Conservation (phyloP, 2,797 vertebrate species). For the Cottoperca gobio region DNA sequence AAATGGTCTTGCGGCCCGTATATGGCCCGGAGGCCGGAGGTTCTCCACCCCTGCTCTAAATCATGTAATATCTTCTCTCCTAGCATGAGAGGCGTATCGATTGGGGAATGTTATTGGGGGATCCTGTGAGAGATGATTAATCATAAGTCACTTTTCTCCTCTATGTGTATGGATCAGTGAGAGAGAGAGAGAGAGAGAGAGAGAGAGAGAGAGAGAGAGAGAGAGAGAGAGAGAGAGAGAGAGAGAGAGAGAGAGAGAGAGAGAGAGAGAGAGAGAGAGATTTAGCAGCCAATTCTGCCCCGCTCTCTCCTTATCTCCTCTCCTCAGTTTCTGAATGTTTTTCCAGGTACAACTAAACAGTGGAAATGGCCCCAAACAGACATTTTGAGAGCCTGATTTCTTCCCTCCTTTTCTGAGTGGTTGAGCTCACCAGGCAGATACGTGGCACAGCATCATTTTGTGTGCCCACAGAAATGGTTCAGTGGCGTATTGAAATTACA, state of each 20-base stretch:
- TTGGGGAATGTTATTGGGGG: slow-evolving; percentile 51
- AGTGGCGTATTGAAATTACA: slow-evolving; percentile 64
- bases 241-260: slow-evolving; percentile 29
- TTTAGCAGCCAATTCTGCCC: slow-evolving; percentile 47
- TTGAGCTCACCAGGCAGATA: slow-evolving; percentile 37
- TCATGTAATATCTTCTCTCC: too few relatives aligned
- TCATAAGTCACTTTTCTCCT: slow-evolving; percentile 65
- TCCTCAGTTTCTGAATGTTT: slow-evolving; percentile 37
- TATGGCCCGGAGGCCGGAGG: too few relatives aligned
- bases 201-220: slow-evolving; percentile 21
- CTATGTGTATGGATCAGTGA: slow-evolving; percentile 46
- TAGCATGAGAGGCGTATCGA: slow-evolving; percentile 57
- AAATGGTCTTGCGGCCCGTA: too few relatives aligned
- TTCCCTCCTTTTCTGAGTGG: slow-evolving; percentile 26
- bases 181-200: slow-evolving; percentile 42
- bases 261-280: too few relatives aligned
- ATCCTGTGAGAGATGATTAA: slow-evolving; percentile 68
- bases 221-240: too few relatives aligned
- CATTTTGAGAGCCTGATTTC: slow-evolving; percentile 35
- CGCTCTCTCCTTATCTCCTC: slow-evolving; percentile 38
- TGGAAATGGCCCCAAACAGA: slow-evolving; percentile 33
- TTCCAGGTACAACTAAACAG: slow-evolving; percentile 43
- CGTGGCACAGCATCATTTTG: slow-evolving; percentile 40
- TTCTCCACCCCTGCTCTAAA: too few relatives aligned
- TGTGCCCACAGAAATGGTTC: slow-evolving; percentile 69